A percentile compares a stretch with the other conserved stretches of the same genome.
These are phyloP conservation scores for Stenodema calcarata DNA, from an alignment of 2,888 invertebrate species.

Conservation along the genomic window DNA sequence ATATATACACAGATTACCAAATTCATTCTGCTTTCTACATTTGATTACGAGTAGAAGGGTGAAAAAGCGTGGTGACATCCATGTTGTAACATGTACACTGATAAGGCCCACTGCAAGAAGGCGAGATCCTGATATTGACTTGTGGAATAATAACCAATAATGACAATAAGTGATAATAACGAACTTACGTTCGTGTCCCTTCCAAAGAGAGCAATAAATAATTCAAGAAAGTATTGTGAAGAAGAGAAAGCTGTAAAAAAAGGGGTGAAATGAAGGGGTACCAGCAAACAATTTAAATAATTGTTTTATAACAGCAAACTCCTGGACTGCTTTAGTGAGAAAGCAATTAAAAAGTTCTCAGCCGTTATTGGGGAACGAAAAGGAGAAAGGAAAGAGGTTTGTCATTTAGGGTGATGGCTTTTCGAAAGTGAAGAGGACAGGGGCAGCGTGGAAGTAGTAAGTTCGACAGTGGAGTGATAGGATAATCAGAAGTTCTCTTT, in stretches of 20 bases:
- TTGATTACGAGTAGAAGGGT: too few relatives aligned
- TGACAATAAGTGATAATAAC: too few relatives aligned
- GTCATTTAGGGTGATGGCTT: constrained; percentile 23
- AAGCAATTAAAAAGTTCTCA: constrained; percentile 33
- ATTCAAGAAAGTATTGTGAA: neutral
- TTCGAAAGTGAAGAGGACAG: neutral
- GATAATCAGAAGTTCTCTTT: neutral
- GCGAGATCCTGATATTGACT: too few relatives aligned
- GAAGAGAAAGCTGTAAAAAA: neutral
- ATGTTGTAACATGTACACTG: too few relatives aligned
- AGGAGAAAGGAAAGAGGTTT: neutral
- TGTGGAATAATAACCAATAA: too few relatives aligned
- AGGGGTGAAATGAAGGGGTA: neutral
- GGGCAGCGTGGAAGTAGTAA: neutral
- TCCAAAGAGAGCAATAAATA: neutral
- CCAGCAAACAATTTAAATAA: constrained; percentile 26
- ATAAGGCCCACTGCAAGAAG: too few relatives aligned
- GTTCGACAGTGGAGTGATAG: constrained; percentile 13
- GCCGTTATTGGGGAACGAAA: constrained; percentile 3
- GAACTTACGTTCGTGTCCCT: too few relatives aligned
- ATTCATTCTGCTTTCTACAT: too few relatives aligned
- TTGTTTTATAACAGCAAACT: constrained; percentile 20
- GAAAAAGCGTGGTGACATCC: too few relatives aligned
- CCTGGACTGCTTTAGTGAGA: constrained; percentile 2
- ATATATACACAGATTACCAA: too few relatives aligned